Conservation (phyloP, 2,113 vertebrate genomes). For the Channa maculata region DNA sequence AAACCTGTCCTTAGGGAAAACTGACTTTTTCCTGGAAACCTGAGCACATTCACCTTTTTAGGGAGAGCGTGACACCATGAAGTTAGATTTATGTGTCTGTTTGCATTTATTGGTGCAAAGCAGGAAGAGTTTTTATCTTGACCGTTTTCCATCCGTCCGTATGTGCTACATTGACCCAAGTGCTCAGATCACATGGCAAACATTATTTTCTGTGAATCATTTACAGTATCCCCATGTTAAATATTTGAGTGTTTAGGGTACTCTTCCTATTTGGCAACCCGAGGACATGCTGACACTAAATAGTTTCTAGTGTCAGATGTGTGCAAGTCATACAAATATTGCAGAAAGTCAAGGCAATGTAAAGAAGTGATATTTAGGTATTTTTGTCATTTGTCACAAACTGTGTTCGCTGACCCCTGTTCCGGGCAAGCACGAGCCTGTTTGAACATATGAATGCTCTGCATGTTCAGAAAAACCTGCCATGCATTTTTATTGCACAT, state of each 20-base stretch:
- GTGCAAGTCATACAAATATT: not conserved
- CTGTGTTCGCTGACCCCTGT: too few relatives aligned
- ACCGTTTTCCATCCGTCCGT: not conserved
- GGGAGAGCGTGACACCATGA: conserved; percentile 23
- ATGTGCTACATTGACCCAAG: conserved; percentile 18
- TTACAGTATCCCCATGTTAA: conserved; percentile 45
- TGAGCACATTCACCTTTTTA: conserved; percentile 41
- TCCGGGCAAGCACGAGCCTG: not conserved
- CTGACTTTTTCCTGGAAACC: conserved; percentile 34
- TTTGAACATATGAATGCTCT: conserved; percentile 59
- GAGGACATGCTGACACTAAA: conserved; percentile 14
- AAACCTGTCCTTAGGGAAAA: not conserved
- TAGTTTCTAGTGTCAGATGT: conserved; percentile 6
- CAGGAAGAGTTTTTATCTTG: conserved; percentile 27
- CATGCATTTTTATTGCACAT: not conserved
- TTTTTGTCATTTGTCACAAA: not conserved
- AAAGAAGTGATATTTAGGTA: not conserved
- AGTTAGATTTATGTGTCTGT: conserved; percentile 36
- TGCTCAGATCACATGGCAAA: conserved; percentile 63
- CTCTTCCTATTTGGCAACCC: conserved; percentile 18
- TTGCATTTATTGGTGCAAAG: conserved; percentile 22
- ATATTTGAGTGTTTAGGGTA: conserved; percentile 49
- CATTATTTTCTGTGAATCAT: conserved; percentile 66
- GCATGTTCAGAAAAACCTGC: conserved; percentile 29
- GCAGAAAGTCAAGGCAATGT: not conserved